Conservation (phyloP, 2,797 vertebrate species). For the Typhlichthys subterraneus region DNA sequence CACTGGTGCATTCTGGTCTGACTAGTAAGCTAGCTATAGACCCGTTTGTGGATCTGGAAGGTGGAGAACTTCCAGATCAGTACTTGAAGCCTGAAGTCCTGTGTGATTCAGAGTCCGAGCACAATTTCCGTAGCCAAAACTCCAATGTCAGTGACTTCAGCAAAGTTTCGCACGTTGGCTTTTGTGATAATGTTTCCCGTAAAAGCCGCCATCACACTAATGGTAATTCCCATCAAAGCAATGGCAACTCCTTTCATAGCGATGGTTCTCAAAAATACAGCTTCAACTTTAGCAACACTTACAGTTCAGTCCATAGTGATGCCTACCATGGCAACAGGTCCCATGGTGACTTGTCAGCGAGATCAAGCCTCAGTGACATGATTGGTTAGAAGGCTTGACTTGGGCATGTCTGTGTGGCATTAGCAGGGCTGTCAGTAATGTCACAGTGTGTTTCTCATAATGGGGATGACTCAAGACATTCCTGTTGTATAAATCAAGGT, state of each 20-base stretch:
- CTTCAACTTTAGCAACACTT: slow-evolving; percentile 31
- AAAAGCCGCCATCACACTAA: slow-evolving; percentile 15
- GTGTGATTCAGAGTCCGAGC: slow-evolving; percentile 48
- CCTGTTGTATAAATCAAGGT: background rate
- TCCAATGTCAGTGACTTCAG: slow-evolving; percentile 38
- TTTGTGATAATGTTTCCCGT: background rate
- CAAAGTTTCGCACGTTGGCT: slow-evolving; percentile 29
- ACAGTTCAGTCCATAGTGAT: slow-evolving; percentile 27
- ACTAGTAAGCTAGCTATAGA: slow-evolving; percentile 14
- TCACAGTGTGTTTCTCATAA: slow-evolving; percentile 21
- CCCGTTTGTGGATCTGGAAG: slow-evolving; percentile 12
- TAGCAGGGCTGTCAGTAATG: slow-evolving; percentile 31
- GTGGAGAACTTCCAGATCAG: slow-evolving; percentile 24
- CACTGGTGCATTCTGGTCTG: slow-evolving; percentile 21
- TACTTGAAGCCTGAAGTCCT: slow-evolving; percentile 35
- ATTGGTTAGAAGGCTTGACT: slow-evolving; percentile 41
- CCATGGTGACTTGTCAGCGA: slow-evolving; percentile 28
- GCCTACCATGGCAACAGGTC: slow-evolving; percentile 39
- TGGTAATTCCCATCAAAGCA: slow-evolving; percentile 14
- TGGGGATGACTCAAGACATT: slow-evolving; percentile 15
- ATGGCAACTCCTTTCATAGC: slow-evolving; percentile 20
- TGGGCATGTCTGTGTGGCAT: slow-evolving; percentile 9
- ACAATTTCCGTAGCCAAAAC: slow-evolving; percentile 43
- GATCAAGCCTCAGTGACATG: slow-evolving; percentile 55
- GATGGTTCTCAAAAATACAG: slow-evolving; percentile 46